Evolutionary conservation across 2,113 vertebrate species (phyloP), one percentile per base, ranked within the genome.

Genomic region (Hucho hucho): DNA sequence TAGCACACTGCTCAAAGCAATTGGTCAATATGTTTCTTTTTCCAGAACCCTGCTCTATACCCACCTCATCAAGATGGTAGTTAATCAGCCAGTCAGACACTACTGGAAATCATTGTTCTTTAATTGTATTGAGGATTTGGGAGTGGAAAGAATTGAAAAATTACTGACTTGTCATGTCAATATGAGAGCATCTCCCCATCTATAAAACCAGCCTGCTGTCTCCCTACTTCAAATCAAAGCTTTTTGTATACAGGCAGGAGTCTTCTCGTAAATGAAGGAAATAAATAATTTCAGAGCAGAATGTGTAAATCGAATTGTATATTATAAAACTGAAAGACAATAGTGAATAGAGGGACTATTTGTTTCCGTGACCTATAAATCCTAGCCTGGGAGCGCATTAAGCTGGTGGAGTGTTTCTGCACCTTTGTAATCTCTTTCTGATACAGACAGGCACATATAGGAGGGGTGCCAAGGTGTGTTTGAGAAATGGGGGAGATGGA

Each of bases 361-460:
- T 72, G 87, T 68, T 71, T 79, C 49, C 28, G 20, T 63, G 67
- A 73, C 77, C 61, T 84, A 80, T 86, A 89, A 89, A 89, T 85
- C 81, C 75, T 22, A 64, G 84, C 83, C 84, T 86, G 87, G 83
- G 83, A 88, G 83, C 63, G 80, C 79, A 86, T 88, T 89, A 87
- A 83, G 82, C 77, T 83, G 80, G 89, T 87, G 74, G 79, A 77
- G 76, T 84, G 75, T 84, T 87, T 85, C 77, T 87, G 86, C 86
- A 87, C 89, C 89, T 91, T 87, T 88, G 78, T 90, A 84, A 89
- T 89, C 86, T 82, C 72, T 89, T 88, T 90, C 89, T 90, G 83
- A 72, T 84, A 81, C 77, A 80, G 80, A 82, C 78, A 86, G 4
- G 72, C 85, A 82, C 80, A 72, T 74, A 69, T 72, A 32, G 71